Conservation (phyloP, 2,888 invertebrate genomes). For the Pseudolycoriella hygida region DNA sequence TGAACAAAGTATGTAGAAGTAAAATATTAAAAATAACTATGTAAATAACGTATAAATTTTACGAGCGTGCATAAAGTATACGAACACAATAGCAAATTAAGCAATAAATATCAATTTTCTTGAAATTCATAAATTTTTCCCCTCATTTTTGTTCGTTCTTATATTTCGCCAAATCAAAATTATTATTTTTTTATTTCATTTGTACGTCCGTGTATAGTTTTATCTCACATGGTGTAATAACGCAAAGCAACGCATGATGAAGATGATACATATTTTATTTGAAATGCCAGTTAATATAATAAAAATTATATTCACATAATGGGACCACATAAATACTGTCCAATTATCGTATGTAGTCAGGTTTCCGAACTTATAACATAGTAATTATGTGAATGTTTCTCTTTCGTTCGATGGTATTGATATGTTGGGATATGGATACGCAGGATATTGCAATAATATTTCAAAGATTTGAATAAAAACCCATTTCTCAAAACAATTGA, state of each 20-base stretch:
- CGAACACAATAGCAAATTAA: slow-evolving; percentile 5
- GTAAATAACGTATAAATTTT: no score
- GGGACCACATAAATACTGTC: slow-evolving; percentile 1
- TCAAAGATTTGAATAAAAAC: no score
- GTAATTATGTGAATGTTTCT: background rate
- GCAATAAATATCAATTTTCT: slow-evolving; percentile 8
- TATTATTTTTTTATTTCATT: no score
- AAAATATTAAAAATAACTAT: no score
- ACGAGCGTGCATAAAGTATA: background rate
- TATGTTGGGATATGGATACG: background rate
- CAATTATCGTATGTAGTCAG: background rate
- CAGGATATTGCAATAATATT: no score
- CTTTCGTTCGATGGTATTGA: background rate
- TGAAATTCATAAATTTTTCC: slow-evolving; percentile 6
- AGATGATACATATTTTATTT: background rate
- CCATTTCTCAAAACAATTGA: no score
- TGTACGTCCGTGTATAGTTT: no score
- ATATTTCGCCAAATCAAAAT: background rate
- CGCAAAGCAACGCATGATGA: no score
- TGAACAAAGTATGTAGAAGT: no score
- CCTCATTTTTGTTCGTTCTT: background rate
- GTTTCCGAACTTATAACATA: background rate
- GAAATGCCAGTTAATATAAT: background rate
- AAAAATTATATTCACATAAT: slow-evolving; percentile 1
- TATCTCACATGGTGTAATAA: no score